Conservation (phyloP, 2,113 vertebrate genomes). For the Turnix velox region DNA sequence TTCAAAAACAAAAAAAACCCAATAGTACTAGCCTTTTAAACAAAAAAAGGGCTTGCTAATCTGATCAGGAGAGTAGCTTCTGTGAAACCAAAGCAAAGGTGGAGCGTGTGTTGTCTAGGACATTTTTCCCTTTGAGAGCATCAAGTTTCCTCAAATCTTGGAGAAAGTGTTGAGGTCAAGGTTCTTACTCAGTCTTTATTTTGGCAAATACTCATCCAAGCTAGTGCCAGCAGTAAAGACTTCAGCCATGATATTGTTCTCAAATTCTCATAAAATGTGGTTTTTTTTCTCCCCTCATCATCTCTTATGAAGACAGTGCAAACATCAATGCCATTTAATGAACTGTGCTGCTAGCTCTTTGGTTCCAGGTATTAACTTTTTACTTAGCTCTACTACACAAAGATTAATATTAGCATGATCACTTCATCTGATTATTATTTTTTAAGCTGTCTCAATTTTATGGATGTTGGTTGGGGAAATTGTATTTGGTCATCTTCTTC, state of each 20-base stretch:
- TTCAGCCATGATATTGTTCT: background rate
- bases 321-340: constrained; percentile 27
- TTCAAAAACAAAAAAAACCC: background rate
- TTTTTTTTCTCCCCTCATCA: background rate
- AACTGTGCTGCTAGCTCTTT: background rate
- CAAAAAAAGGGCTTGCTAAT: background rate
- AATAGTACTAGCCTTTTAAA: background rate
- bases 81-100: background rate
- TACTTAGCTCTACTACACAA: constrained; percentile 15
- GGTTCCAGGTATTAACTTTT: constrained; percentile 40
- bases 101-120: background rate
- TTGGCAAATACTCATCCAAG: background rate
- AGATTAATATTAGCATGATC: constrained; percentile 49
- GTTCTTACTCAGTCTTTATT: background rate
- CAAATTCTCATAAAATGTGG: background rate
- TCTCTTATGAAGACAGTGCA: background rate
- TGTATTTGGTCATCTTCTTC: constrained; percentile 50
- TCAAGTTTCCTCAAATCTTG: background rate
- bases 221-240: background rate
- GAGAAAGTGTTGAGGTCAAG: background rate
- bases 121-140: background rate
- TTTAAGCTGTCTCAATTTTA: constrained; percentile 44
- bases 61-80: background rate
- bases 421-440: constrained; percentile 43
- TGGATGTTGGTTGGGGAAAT: constrained; percentile 22